These are phyloP conservation scores for Strigamia crassipes DNA, from an alignment of 2,888 invertebrate species.

Conservation along the genomic window DNA sequence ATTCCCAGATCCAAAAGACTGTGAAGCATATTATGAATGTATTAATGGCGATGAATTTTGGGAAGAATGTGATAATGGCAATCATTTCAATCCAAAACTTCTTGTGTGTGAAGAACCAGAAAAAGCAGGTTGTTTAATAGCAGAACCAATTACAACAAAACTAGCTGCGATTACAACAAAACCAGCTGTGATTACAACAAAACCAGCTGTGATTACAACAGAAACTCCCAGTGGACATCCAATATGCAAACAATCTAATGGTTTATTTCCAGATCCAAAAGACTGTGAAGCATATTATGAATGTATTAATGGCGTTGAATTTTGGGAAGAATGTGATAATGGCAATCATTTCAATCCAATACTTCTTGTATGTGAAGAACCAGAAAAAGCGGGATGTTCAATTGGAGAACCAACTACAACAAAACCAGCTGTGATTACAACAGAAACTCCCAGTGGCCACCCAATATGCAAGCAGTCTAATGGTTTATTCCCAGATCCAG, in stretches of 20 bases:
- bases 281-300: constrained; percentile 49
- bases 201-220: background rate
- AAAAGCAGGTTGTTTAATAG: constrained; percentile 48
- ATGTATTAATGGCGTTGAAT: constrained; percentile 49
- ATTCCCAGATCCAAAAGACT: constrained; percentile 48
- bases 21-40: constrained; percentile 49
- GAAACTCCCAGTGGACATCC: background rate
- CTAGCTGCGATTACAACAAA: background rate
- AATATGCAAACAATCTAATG: constrained; percentile 47
- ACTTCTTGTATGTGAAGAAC: constrained; percentile 46
- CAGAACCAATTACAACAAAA: background rate
- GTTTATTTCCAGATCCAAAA: constrained; percentile 46
- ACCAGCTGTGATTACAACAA: background rate
- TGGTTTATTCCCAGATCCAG: constrained; percentile 49
- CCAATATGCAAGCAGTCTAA: constrained; percentile 45
- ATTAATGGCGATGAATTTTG: constrained; percentile 49
- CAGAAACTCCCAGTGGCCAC: background rate
- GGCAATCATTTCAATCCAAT: constrained; percentile 47
- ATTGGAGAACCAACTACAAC: background rate
- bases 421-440: too few relatives aligned
- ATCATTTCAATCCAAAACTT: constrained; percentile 43
- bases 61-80: constrained; percentile 43
- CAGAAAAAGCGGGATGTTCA: constrained; percentile 47
- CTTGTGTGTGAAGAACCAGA: constrained; percentile 47
- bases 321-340: constrained; percentile 44